These are phyloP conservation scores for Leguminivora glycinivorella DNA, from an alignment of 1,140 invertebrate species.

Conservation along the genomic window DNA sequence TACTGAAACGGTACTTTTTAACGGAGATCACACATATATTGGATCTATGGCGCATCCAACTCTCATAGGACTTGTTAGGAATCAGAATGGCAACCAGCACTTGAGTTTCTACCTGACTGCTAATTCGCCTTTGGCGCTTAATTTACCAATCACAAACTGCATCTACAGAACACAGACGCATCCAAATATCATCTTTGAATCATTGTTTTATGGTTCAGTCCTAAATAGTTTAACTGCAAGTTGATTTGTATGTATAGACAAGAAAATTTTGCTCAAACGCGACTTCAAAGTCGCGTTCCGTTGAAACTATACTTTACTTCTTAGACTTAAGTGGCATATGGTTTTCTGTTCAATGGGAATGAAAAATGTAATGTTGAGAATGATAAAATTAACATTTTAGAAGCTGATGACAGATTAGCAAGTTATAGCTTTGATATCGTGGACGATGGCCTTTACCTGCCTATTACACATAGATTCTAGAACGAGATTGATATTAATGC, in stretches of 20 bases:
- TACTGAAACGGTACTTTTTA: too few species aligned
- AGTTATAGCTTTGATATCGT: not conserved
- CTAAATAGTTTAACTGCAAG: not conserved
- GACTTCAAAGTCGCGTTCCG: not conserved
- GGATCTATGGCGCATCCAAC: not conserved
- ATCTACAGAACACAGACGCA: not conserved
- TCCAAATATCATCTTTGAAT: not conserved
- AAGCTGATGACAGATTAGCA: not conserved
- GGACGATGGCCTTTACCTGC: not conserved
- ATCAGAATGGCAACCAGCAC: not conserved
- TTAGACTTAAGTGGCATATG: not conserved
- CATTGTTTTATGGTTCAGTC: not conserved
- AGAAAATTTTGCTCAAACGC: not conserved
- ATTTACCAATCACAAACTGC: not conserved
- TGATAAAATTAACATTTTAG: not conserved
- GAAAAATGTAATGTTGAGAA: not conserved
- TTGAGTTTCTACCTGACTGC: conserved; percentile 12
- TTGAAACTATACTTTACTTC: not conserved
- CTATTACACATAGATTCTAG: not conserved
- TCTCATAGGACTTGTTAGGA: not conserved
- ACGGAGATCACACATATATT: not conserved
- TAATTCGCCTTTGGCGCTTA: conserved; percentile 4
- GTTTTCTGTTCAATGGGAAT: not conserved
- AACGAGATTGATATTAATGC: conserved; percentile 4
- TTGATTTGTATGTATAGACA: not conserved